Base-by-base conservation (phyloP, 2,797 vertebrate species). In the Syngnathus acus region DNA sequence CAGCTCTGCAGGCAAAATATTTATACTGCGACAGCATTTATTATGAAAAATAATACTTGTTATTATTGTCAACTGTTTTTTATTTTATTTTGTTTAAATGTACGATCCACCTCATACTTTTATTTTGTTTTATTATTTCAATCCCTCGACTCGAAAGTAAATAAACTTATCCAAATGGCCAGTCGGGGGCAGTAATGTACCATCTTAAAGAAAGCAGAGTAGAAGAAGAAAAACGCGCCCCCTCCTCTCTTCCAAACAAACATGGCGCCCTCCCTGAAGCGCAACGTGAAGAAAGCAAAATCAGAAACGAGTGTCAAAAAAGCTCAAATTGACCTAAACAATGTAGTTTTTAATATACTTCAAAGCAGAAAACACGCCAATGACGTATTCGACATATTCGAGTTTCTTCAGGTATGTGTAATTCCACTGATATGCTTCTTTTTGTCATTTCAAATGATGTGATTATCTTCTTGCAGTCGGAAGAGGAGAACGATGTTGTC, bases 371-470 rank as follows among this genome's bases (percentile, higher is more conserved):
- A 87, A 68, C 69, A 90, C 17, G 95, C 94, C 32, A 98, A 97
- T 81, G 87, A 90, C 1, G 86, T 96, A 40, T 95, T 95, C 60
- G 94, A 98, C 78, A 70, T 97, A 38, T 73, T 97, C 65, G 93
- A 94, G 60, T 79, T 78, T 67, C 86, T 99, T 55, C 89, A 93
- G 94, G 95, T 95, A 76, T 65, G 57, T 21, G 65, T 11, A 6
- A 61, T 1, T 0, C 9, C 5, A 4, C 42, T 9, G 0, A 1
- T n/a, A 13, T 0, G 37, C 1, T 5, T 6, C 38, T 26, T 16
- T 14, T 13, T 62, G 11, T 6, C 40, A 26, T 61, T 40, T 21
- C 2, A 17, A 53, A 8, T 26, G 10, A 45, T 40, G 7, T 45
- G 1, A 6, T 6, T 45, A 9, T 48, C 9, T 53, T 53, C 17